Conservation (phyloP, 2,888 invertebrate species). For the Steinernema carpocapsae region DNA sequence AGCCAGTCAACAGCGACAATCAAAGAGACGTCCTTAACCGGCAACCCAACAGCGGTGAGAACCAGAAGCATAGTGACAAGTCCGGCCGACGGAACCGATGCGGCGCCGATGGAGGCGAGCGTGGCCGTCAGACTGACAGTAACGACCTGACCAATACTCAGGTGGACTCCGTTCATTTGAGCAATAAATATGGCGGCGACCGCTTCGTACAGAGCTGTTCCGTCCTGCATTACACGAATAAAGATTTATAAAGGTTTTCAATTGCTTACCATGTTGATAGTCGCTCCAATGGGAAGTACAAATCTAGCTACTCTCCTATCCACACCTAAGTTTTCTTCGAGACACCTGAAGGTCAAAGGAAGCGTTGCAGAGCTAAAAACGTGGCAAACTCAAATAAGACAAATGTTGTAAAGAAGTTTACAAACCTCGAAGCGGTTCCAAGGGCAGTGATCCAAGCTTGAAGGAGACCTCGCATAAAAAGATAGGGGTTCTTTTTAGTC, state of each 20-base stretch:
- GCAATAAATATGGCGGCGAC: constrained; percentile 86
- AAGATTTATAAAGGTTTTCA: not conserved
- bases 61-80: constrained; percentile 71
- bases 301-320: constrained; percentile 77
- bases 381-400: not conserved
- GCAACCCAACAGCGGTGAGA: constrained; percentile 71
- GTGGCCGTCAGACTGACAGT: constrained; percentile 88
- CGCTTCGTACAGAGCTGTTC: constrained; percentile 78
- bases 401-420: not conserved
- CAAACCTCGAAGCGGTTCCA: constrained; percentile 76
- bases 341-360: constrained; percentile 77
- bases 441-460: constrained; percentile 77
- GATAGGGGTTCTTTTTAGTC: constrained; percentile 70
- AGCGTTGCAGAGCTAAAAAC: constrained; percentile 75
- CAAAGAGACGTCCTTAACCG: constrained; percentile 71
- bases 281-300: constrained; percentile 73
- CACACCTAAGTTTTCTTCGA: constrained; percentile 76
- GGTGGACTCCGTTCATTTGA: constrained; percentile 82
- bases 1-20: constrained; percentile 73
- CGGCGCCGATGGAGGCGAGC: constrained; percentile 94
- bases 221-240: constrained; percentile 56
- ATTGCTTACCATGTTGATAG: constrained; percentile 81
- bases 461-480: constrained; percentile 73
- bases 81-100: constrained; percentile 78
- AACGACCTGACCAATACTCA: constrained; percentile 83